Conservation (phyloP, 2,113 vertebrate species). For the Cynocephalus volans region DNA sequence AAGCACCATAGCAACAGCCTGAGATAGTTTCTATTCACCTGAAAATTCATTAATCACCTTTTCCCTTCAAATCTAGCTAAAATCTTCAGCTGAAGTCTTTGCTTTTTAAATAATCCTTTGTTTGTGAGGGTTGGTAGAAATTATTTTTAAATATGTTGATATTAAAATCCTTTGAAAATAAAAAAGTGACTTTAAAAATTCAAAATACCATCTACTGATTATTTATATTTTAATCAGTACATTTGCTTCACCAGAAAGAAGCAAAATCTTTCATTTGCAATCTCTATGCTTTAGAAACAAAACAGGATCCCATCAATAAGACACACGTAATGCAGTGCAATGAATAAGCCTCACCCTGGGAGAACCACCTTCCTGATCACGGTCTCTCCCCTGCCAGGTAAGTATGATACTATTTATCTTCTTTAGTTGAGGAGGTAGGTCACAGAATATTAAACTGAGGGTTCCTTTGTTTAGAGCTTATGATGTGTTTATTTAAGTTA, state of each 20-base stretch:
- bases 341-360: too few species aligned
- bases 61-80: constrained; percentile 14
- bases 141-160: background rate
- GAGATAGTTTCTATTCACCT: constrained; percentile 80
- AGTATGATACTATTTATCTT: constrained; percentile 18
- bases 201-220: background rate
- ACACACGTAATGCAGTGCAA: too few species aligned
- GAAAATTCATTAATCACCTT: constrained; percentile 80
- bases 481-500: constrained; percentile 15
- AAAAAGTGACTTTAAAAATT: background rate
- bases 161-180: constrained; percentile 29
- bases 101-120: background rate
- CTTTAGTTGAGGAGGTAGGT: background rate
- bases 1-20: constrained; percentile 84
- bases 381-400: too few species aligned
- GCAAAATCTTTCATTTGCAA: background rate
- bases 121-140: background rate
- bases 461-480: background rate
- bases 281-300: constrained; percentile 4
- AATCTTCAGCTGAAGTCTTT: background rate
- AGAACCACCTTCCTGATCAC: too few species aligned
- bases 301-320: background rate
- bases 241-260: background rate
- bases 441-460: background rate
- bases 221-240: constrained; percentile 39